Evolutionary conservation across 2,797 vertebrate genomes (phyloP), one percentile per base, ranked within the genome.

Genomic region (Cryptoprocta ferox): DNA sequence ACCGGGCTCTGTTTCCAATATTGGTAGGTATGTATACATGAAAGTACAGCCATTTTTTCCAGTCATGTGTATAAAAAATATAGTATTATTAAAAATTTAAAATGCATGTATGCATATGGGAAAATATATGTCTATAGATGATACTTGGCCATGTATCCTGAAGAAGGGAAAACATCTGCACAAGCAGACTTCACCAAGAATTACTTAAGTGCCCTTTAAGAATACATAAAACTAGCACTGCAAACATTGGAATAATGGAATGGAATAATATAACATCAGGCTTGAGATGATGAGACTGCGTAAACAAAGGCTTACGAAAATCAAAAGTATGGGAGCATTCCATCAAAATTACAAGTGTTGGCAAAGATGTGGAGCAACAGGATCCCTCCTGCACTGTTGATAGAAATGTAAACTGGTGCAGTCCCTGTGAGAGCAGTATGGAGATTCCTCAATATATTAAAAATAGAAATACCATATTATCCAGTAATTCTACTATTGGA

Each of bases 41-140:
- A 97, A 95, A 97, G 92, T 84, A 91, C 96, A 95, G 76, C 59
- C 63, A 88, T 94, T 98, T 95, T 95, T 98, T 98, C 98, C 97
- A 96, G 97, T 95, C 68, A 94, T 91, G 91, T 97, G 83, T 98
- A 96, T 78, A 98, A 98, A 98, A 98, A 98, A 99, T 98, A 98
- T 96, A 97, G 30, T 98, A 98, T 98, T 98, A 98, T 98, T 95
- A 97, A 97, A 97, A 98, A 92, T 96, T 39, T 61, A 80, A 92
- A 65, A 66, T 48, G 5, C 59, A 48, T 32, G 35, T 48, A n/a
- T 45, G n/a, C 2, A 32, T 7, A 15, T 56, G 2, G 13, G 35
- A 91, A 97, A 83, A 37, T 14, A 61, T 24, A 1, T 7, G 4
- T 42, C n/a, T 39, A 24, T 35, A 81, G 35, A 28, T 5, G 56